Evolutionary conservation across 2,797 vertebrate genomes (phyloP).

Genomic region (Tokudaia tokunoshimensis): DNA sequence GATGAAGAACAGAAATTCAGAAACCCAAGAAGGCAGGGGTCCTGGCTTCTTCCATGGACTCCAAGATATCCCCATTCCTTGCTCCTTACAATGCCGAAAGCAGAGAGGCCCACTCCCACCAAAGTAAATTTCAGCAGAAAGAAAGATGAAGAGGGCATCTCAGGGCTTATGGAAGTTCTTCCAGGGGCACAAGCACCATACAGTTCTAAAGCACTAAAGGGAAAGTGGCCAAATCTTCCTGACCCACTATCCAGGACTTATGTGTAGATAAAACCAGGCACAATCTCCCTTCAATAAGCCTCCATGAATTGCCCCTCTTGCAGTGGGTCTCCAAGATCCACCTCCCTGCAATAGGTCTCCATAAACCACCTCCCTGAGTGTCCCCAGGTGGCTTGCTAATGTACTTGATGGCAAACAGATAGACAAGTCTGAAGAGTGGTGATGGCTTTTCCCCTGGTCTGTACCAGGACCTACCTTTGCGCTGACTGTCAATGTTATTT

Average conservation of each 20-base stretch:
- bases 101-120: neutral
- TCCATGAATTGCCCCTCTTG: neutral
- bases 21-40: neutral
- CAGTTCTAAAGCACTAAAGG: neutral
- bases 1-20: neutral
- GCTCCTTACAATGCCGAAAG: neutral
- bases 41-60: neutral
- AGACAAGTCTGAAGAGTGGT: neutral
- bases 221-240: neutral
- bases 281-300: neutral
- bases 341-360: neutral
- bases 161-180: neutral
- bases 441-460: neutral
- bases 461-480: conserved; percentile 92
- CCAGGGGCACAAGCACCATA: neutral
- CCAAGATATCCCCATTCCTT: neutral
- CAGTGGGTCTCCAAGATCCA: neutral
- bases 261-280: neutral
- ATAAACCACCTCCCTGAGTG: neutral
- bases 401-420: fast-evolving
- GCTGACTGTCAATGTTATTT: conserved; percentile 92
- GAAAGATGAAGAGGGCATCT: neutral
- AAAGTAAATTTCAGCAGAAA: neutral
- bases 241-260: neutral
- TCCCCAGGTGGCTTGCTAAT: neutral